Percentiles rank a stretch among this genome's conserved stretches.
These are phyloP conservation scores for Ophonus ardosiacus DNA, from an alignment of 2,888 invertebrate species.

Conservation along the genomic window DNA sequence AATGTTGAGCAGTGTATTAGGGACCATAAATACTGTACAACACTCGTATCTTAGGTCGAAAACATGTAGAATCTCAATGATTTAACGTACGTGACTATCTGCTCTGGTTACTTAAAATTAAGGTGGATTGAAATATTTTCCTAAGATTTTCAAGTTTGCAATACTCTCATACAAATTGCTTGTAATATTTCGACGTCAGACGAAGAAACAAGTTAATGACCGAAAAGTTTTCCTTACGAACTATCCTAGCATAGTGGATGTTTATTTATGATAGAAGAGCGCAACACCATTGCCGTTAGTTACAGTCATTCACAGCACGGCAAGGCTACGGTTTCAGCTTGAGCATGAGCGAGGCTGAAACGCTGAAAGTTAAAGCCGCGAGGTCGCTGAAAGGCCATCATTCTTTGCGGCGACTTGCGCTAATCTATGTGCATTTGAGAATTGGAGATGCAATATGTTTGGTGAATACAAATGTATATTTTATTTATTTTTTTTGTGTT, in stretches of 20 bases:
- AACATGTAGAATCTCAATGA: no score
- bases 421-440: conserved; percentile 64
- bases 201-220: conserved; percentile 23
- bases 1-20: no score
- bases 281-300: conserved; percentile 14
- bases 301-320: background rate
- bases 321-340: background rate
- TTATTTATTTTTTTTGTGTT: conserved; percentile 63
- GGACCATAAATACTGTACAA: no score
- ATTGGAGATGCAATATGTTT: conserved; percentile 63
- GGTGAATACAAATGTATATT: conserved; percentile 63
- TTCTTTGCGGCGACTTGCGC: conserved; percentile 54
- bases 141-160: background rate
- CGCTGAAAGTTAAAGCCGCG: conserved; percentile 55
- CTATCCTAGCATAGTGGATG: background rate
- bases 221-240: conserved; percentile 1
- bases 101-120: no score
- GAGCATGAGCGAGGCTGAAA: conserved; percentile 29
- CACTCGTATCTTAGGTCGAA: no score
- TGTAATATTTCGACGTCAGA: background rate
- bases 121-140: background rate
- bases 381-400: conserved; percentile 52
- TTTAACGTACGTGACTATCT: no score
- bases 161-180: background rate
- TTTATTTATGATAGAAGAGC: conserved; percentile 22